A percentile compares a stretch with the other conserved stretches of the same genome.
phyloP scores from a whole-genome alignment of 2,113 vertebrate genomes.

The Acinonyx jubatus region DNA sequence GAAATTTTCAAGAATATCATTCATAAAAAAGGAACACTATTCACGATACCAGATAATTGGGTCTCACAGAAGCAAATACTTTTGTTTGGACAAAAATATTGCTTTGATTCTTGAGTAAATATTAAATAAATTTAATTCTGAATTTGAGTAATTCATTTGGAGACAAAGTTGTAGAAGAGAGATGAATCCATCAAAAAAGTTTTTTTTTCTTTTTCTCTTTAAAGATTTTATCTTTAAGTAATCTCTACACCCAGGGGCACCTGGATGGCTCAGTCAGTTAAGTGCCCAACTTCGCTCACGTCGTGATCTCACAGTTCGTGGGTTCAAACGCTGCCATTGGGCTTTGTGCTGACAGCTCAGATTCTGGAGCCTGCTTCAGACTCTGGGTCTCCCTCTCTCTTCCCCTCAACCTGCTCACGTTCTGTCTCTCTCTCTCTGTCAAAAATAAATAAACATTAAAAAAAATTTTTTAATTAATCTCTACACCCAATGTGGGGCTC shows the following conservation, averaged over 20 bases:
- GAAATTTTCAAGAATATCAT: background rate
- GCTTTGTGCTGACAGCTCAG: too few relatives aligned
- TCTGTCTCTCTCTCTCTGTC: too few relatives aligned
- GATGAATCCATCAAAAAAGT: background rate
- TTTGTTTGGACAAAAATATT: background rate
- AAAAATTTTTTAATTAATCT: background rate
- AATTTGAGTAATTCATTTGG: background rate
- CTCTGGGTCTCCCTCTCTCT: too few relatives aligned
- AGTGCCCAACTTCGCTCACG: too few relatives aligned
- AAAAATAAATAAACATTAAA: background rate
- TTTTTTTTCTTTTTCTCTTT: background rate
- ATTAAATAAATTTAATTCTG: slow-evolving; percentile 24
- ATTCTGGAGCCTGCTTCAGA: too few relatives aligned
- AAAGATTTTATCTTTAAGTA: background rate
- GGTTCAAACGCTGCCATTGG: too few relatives aligned
- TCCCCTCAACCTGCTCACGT: too few relatives aligned
- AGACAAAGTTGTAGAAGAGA: background rate
- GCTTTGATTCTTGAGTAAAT: background rate
- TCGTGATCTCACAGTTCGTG: too few relatives aligned
- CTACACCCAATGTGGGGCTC: slow-evolving; percentile 93
- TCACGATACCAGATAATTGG: background rate
- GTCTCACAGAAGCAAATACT: background rate
- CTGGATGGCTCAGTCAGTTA: too few relatives aligned
- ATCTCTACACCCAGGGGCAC: slow-evolving; percentile 88
- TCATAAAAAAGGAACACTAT: background rate